Conservation (phyloP, 2,113 vertebrate species). For the Enhydra lutris region DNA sequence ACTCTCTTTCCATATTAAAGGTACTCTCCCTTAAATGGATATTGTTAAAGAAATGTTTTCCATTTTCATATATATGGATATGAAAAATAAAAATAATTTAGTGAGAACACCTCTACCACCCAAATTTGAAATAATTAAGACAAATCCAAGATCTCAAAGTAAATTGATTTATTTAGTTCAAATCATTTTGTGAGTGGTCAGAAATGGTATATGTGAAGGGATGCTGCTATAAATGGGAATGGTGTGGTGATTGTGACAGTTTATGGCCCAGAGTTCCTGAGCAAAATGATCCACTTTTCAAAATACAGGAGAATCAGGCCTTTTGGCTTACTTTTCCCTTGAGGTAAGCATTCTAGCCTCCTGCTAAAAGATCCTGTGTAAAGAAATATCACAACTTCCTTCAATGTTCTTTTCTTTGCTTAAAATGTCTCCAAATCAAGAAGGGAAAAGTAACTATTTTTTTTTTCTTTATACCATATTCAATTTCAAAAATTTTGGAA, state of each 20-base stretch:
- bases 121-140: not conserved
- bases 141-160: not conserved
- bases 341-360: not conserved
- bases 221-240: not conserved
- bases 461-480: conserved; percentile 65
- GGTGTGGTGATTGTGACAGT: not conserved
- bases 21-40: not conserved
- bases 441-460: conserved; percentile 63
- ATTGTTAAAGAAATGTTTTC: not conserved
- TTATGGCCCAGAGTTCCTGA: not conserved
- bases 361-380: conserved; percentile 38
- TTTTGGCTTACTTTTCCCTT: conserved; percentile 2
- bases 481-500: conserved; percentile 69
- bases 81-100: conserved; percentile 30
- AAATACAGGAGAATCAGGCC: not conserved
- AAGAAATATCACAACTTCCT: conserved; percentile 57
- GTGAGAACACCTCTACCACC: not conserved
- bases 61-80: not conserved
- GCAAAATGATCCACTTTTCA: not conserved
- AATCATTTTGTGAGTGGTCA: not conserved
- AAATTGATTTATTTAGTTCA: conserved; percentile 2
- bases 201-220: not conserved
- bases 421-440: conserved; percentile 66
- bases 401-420: conserved; percentile 66
- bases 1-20: not conserved